Evolutionary conservation across 2,888 invertebrate species (phyloP), one percentile per base, ranked within the genome.

Genomic region (Drepanosiphum platanoidis): DNA sequence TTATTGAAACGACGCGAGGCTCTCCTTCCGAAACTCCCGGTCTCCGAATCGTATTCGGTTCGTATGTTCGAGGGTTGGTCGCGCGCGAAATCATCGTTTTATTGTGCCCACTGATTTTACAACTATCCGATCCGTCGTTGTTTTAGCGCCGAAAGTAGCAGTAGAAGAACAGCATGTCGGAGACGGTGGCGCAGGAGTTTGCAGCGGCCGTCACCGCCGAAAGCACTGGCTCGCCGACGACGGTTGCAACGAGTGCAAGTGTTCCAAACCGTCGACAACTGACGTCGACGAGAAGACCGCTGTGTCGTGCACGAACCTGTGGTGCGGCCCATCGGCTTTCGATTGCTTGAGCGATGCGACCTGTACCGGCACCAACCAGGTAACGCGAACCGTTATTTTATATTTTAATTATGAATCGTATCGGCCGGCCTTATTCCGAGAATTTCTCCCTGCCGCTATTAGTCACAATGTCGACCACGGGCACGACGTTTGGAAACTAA

Each of bases 231-330:
- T 39, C 3, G 75, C 84, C 9, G 66, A 58, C 13, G 75, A 84
- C 68, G 75, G 75, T 9, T 84, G 84, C 32, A 84, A 84, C 77
- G 84, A 84, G 22, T 84, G 84, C 77, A 75, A 52, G 39, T 84
- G 84, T 39, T 27, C 52, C 15, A 77, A 66, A 68, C 15, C 77
- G 52, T 89, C 87, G 27, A 22, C 36, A 88, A 88, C 61, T 90
- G 89, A 66, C 90, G 66, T n/a, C 9, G 90, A 81, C 89, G 89
- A 80, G 88, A 89, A 87, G 88, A 90, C 89, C 64, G 89, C 90
- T 36, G 30, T 58, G 52, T 66, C 68, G 64, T 87, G 87, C 61
- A 87, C 87, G 18, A 87, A 89, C 86, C 88, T 89, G 0, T 89
- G 89, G 75, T 88, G 89, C 70, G 88, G 89, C 2, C 81, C 87